A percentile compares a stretch with the other conserved stretches of the same genome.
Evolutionary conservation across 2,113 vertebrate species (phyloP).

Genomic region (Leiothrix lutea): DNA sequence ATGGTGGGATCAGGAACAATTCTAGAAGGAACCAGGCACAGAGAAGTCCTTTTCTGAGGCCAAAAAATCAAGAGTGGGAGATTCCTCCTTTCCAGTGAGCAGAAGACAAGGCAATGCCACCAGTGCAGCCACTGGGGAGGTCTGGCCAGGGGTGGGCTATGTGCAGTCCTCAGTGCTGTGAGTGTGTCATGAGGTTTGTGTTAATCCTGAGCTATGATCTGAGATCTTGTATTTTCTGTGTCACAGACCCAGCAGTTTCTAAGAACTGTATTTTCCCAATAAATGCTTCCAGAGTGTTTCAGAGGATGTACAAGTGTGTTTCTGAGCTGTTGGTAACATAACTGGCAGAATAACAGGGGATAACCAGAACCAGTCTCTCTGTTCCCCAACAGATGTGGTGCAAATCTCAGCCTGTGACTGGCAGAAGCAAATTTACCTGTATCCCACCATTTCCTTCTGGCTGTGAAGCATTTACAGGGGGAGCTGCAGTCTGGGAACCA

Average conservation of each 20-base stretch:
- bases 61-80: not conserved
- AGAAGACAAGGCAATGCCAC: not conserved
- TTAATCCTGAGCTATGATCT: not conserved
- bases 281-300: not conserved
- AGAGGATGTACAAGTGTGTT: not conserved
- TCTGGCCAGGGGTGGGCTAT: fast-evolving
- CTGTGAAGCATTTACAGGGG: not conserved
- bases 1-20: not conserved
- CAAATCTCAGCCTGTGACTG: not conserved
- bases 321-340: not conserved
- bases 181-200: fast-evolving
- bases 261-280: not conserved
- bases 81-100: not conserved
- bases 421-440: not conserved
- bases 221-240: not conserved
- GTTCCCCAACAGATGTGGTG: not conserved
- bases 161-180: not conserved
- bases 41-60: not conserved
- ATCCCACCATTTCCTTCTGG: not conserved
- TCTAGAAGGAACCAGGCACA: not conserved
- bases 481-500: not conserved
- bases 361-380: not conserved
- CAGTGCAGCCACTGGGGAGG: not conserved
- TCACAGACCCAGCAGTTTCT: not conserved
- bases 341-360: not conserved